phyloP scores from a whole-genome alignment of 2,113 vertebrate genomes.

The Natator depressus region DNA sequence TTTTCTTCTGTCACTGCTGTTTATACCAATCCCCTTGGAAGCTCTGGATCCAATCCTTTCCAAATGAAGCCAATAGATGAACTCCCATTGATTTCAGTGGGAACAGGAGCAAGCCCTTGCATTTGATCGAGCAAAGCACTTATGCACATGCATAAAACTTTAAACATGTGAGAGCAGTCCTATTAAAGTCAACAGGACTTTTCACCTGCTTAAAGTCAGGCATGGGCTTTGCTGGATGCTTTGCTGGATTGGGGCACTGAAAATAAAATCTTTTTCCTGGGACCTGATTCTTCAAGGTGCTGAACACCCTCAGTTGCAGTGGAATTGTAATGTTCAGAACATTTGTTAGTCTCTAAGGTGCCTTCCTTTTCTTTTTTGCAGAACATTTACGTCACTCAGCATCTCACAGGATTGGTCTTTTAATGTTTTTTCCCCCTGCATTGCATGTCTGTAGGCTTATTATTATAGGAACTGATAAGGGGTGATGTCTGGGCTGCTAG shows the following conservation, averaged over 20 bases:
- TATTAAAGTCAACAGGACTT: background rate
- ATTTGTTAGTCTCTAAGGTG: background rate
- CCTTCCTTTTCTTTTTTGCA: background rate
- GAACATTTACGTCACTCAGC: background rate
- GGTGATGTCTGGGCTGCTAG: background rate
- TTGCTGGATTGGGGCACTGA: background rate
- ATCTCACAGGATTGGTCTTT: background rate
- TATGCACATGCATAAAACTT: background rate
- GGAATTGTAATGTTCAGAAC: background rate
- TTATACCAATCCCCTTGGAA: background rate
- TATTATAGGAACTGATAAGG: background rate
- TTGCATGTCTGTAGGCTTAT: background rate
- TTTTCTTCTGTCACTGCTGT: background rate
- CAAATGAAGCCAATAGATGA: rapidly evolving
- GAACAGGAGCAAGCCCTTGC: background rate
- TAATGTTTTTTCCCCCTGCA: background rate
- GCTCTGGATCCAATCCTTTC: background rate
- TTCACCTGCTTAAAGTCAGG: too few species aligned
- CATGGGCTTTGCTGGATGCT: background rate
- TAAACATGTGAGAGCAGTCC: background rate
- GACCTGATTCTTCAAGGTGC: background rate
- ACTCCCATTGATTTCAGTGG: background rate
- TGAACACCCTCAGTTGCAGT: background rate
- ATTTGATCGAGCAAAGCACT: background rate
- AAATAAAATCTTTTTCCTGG: background rate